Evolutionary conservation across 2,888 invertebrate species (phyloP).

Genomic region (Monochamus alternatus): DNA sequence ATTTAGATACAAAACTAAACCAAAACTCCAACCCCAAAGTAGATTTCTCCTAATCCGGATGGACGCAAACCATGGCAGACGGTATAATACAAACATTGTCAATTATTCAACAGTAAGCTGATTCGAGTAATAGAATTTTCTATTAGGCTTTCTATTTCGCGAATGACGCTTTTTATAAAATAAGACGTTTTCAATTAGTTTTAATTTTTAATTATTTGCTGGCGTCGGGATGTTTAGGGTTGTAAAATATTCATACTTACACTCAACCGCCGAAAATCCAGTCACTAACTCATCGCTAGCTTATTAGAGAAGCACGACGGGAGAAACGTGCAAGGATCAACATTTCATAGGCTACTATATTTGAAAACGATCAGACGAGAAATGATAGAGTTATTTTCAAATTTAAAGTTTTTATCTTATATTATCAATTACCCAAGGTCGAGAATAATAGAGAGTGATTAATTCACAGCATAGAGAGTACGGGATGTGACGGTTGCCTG

Average conservation of each 20-base stretch:
- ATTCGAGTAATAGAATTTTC: constrained; percentile 65
- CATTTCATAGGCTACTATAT: no score
- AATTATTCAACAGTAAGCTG: constrained; percentile 62
- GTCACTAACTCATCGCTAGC: no score
- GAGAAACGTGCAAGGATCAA: no score
- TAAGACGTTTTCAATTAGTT: constrained; percentile 37
- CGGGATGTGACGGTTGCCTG: no score
- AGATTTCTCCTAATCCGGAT: constrained; percentile 60
- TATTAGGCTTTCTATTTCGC: constrained; percentile 60
- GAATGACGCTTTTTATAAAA: constrained; percentile 49
- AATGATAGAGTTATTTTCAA: no score
- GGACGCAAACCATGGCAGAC: constrained; percentile 54
- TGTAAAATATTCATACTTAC: not conserved
- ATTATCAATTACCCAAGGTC: no score
- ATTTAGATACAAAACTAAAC: constrained; percentile 47
- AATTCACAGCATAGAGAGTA: no score
- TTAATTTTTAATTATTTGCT: constrained; percentile 26
- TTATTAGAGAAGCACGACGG: no score
- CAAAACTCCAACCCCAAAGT: constrained; percentile 56
- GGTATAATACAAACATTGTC: constrained; percentile 58
- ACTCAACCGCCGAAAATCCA: no score
- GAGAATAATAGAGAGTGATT: no score
- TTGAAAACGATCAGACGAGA: no score
- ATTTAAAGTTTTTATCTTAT: no score
- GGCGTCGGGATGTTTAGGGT: not conserved